Evolutionary conservation across 2,797 vertebrate species (phyloP).

Genomic region (Meda fulgida): DNA sequence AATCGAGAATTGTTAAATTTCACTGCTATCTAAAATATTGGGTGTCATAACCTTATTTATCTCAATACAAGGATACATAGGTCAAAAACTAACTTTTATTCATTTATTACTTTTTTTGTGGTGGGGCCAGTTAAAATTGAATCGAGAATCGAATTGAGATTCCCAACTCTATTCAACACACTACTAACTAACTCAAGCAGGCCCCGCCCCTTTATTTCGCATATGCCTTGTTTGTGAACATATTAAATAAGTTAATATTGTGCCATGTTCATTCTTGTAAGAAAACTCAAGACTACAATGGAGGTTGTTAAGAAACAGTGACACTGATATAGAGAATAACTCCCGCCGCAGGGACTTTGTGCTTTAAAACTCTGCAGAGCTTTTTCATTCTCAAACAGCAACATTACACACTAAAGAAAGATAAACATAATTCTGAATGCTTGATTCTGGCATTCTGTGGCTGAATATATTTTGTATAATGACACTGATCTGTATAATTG

Average conservation of each 20-base stretch:
- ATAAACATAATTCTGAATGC: neutral
- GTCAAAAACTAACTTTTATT: too few relatives aligned
- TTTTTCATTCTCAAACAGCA: neutral
- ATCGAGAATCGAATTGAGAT: too few relatives aligned
- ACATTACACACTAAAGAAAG: neutral
- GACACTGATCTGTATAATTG: neutral
- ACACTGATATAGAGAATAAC: neutral
- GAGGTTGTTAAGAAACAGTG: neutral
- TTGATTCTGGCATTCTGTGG: neutral
- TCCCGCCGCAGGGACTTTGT: neutral
- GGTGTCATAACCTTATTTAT: too few relatives aligned
- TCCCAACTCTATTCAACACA: too few relatives aligned
- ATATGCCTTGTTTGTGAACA: neutral
- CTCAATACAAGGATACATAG: too few relatives aligned
- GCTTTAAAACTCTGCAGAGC: too few relatives aligned
- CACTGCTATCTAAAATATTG: too few relatives aligned
- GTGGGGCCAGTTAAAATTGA: too few relatives aligned
- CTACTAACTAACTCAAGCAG: too few relatives aligned
- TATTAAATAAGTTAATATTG: neutral
- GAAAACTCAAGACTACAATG: neutral
- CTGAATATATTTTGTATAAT: neutral
- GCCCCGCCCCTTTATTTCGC: too few relatives aligned
- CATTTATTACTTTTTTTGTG: too few relatives aligned
- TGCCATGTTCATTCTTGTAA: neutral
- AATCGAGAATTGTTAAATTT: too few relatives aligned